Evolutionary conservation across 1,140 invertebrate genomes (phyloP).

Genomic region (Drosophila obscura): DNA sequence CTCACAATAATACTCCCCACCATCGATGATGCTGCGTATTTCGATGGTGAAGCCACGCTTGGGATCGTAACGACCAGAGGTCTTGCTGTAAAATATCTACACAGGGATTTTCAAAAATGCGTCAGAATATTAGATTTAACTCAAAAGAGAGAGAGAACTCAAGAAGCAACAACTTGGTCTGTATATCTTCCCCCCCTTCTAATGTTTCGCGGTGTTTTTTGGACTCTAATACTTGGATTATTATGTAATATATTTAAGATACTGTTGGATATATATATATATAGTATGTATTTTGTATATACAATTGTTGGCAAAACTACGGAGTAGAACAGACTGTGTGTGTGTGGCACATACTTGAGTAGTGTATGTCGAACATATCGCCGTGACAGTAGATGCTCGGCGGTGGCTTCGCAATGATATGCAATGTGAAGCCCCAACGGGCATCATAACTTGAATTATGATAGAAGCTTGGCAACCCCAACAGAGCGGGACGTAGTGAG

Average conservation of each 20-base stretch:
- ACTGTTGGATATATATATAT: not conserved
- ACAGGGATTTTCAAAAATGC: slow-evolving; percentile 1
- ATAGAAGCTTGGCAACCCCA: slow-evolving; percentile 38
- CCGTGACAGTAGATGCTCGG: slow-evolving; percentile 19
- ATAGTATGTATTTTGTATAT: slow-evolving; percentile 20
- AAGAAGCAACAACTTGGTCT: not conserved
- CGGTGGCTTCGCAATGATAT: slow-evolving; percentile 25
- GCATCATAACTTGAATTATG: slow-evolving; percentile 40
- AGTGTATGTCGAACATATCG: slow-evolving; percentile 28
- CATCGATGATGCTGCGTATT: slow-evolving; percentile 83
- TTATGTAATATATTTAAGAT: not conserved
- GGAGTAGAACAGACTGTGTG: not conserved
- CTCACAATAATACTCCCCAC: slow-evolving; percentile 84
- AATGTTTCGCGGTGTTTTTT: not conserved
- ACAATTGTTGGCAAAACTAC: slow-evolving; percentile 16
- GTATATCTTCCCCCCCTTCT: not conserved
- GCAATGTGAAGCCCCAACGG: slow-evolving; percentile 51
- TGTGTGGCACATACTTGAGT: slow-evolving; percentile 39
- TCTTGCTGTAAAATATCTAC: slow-evolving; percentile 71
- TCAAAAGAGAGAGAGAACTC: not conserved
- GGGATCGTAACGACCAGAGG: slow-evolving; percentile 85
- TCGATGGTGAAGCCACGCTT: slow-evolving; percentile 86
- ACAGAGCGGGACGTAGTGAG: slow-evolving; percentile 19
- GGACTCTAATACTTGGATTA: not conserved
- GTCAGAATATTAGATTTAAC: slow-evolving; percentile 12